Evolutionary conservation across 2,797 vertebrate genomes (phyloP).

Genomic region (Erpetoichthys calabaricus): DNA sequence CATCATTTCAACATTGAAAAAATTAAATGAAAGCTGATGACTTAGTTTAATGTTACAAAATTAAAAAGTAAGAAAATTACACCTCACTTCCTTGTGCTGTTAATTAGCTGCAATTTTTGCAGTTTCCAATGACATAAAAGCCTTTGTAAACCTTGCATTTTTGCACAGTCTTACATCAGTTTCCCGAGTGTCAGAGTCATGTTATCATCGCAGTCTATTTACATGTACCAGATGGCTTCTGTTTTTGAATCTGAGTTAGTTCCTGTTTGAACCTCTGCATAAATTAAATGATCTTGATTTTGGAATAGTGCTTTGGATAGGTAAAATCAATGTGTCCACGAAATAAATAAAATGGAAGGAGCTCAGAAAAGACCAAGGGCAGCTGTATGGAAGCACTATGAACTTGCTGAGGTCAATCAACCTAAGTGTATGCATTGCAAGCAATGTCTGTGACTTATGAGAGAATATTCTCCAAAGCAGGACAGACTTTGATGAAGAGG

Average conservation of each 20-base stretch:
- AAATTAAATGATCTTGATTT: neutral
- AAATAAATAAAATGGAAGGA: neutral
- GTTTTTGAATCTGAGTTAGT: neutral
- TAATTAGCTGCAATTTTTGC: too few relatives aligned
- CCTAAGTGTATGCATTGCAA: neutral
- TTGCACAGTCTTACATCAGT: neutral
- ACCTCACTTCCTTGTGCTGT: too few relatives aligned
- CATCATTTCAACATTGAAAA: neutral
- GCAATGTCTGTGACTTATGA: neutral
- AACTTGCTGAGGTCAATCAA: neutral
- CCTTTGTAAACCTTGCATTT: neutral
- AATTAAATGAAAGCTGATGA: neutral
- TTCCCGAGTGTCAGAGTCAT: neutral
- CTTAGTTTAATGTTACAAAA: neutral
- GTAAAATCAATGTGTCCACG: too few relatives aligned
- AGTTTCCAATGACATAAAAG: too few relatives aligned
- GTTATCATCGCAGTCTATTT: neutral
- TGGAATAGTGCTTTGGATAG: neutral
- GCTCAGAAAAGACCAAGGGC: neutral
- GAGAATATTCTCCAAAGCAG: too few relatives aligned
- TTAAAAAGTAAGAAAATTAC: neutral
- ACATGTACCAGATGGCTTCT: neutral
- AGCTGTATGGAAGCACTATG: neutral
- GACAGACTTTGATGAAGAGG: too few relatives aligned
- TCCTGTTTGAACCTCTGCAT: neutral